phyloP scores from a whole-genome alignment of 2,113 vertebrate genomes.

The Hipposideros armiger region DNA sequence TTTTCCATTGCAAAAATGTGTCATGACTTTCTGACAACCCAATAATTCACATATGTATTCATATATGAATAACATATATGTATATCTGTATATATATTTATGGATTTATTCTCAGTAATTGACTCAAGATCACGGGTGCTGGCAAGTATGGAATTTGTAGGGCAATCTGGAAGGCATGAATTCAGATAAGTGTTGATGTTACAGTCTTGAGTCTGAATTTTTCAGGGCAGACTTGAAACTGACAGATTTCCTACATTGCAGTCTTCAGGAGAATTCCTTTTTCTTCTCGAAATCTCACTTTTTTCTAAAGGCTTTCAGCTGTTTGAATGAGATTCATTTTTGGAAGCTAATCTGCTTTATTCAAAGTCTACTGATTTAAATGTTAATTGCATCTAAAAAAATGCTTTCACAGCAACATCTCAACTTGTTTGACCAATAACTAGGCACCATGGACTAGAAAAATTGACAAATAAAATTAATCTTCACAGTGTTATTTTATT shows the following conservation, averaged over 20 bases:
- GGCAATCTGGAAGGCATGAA: neutral
- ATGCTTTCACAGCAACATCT: neutral
- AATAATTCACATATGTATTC: no score
- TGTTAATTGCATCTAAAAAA: neutral
- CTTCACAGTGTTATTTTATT: neutral
- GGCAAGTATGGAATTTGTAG: neutral
- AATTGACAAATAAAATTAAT: neutral
- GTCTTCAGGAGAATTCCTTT: neutral
- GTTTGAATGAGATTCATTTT: neutral
- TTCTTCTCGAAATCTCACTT: neutral
- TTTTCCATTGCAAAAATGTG: no score
- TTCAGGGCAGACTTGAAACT: neutral
- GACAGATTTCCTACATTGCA: neutral
- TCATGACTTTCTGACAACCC: no score
- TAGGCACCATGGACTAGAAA: no score
- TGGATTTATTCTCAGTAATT: neutral
- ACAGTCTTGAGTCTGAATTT: neutral
- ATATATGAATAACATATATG: no score
- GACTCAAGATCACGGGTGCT: neutral
- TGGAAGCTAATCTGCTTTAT: neutral
- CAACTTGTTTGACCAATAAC: neutral
- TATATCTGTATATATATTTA: neutral
- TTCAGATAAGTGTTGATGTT: neutral
- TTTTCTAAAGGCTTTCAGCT: neutral
- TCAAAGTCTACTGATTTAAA: conserved; percentile 1